phyloP scores from a whole-genome alignment of 1,140 invertebrate genomes.

The Pseudomyrmex cubaensis region DNA sequence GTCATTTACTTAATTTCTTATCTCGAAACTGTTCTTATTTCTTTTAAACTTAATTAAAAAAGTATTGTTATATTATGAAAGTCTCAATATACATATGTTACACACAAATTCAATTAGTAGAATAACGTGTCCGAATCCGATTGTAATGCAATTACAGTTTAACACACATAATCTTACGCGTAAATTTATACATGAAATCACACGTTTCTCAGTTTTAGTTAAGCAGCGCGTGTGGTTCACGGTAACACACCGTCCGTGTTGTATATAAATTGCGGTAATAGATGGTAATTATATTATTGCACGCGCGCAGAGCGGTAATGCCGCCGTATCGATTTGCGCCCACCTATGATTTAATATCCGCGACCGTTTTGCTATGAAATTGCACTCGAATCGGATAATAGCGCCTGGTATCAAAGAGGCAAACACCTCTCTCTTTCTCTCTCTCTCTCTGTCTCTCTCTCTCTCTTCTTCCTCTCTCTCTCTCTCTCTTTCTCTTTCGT shows the following conservation, averaged over 20 bases:
- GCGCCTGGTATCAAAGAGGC: constrained; percentile 45
- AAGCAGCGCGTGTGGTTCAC: constrained; percentile 2
- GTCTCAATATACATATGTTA: too few relatives aligned
- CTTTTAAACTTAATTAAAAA: too few relatives aligned
- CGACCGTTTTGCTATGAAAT: constrained; percentile 57
- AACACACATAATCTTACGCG: constrained; percentile 7
- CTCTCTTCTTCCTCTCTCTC: constrained; percentile 38
- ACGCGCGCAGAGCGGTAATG: background rate
- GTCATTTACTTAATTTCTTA: background rate
- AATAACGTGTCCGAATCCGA: background rate
- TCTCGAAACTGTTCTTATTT: too few relatives aligned
- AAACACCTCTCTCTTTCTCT: constrained; percentile 11
- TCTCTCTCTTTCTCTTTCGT: constrained; percentile 64
- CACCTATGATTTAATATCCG: constrained; percentile 56
- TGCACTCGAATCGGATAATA: constrained; percentile 52
- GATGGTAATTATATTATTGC: constrained; percentile 56
- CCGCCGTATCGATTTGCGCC: constrained; percentile 42
- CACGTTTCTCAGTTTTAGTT: constrained; percentile 37
- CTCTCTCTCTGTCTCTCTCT: constrained; percentile 43
- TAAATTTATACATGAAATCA: constrained; percentile 11
- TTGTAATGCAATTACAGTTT: background rate
- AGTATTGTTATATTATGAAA: too few relatives aligned
- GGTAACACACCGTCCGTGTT: constrained; percentile 36
- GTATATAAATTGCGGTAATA: constrained; percentile 53
- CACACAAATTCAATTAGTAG: background rate